These are phyloP conservation scores for Gymnopithys bicolor DNA, from an alignment of 2,797 vertebrate genomes.

Conservation along the genomic window DNA sequence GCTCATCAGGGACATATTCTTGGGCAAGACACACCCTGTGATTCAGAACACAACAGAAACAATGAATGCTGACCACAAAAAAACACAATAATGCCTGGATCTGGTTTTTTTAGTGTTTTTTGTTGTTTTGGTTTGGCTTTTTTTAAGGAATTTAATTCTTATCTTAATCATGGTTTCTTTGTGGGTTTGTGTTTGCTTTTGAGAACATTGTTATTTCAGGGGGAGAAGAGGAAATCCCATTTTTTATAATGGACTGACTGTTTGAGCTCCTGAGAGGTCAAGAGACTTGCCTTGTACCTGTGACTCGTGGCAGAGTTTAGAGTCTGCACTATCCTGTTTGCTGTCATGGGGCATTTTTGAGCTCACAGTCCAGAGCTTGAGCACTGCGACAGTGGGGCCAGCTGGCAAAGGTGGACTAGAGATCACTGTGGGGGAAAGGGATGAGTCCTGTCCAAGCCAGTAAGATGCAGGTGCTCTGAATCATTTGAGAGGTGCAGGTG, in stretches of 20 bases:
- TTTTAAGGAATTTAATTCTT: neutral
- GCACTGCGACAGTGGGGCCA: rapidly evolving
- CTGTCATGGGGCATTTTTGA: neutral
- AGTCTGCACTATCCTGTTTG: neutral
- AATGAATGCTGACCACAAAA: neutral
- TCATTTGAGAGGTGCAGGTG: neutral
- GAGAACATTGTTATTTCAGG: neutral
- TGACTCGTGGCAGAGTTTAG: neutral
- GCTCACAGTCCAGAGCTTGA: neutral
- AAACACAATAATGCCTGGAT: neutral
- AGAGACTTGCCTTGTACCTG: neutral
- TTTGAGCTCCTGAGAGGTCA: neutral
- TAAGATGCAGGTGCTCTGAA: neutral
- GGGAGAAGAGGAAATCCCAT: rapidly evolving
- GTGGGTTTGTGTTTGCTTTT: neutral
- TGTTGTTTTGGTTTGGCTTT: too few species aligned
- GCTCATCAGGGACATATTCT: neutral
- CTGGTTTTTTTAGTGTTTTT: neutral
- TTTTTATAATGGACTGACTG: neutral
- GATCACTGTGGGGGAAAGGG: neutral
- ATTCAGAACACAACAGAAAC: neutral
- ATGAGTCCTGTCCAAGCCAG: neutral
- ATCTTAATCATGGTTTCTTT: neutral
- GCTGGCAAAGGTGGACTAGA: neutral
- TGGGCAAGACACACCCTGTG: neutral